Conservation (phyloP, 2,797 vertebrate species). For the Sebastes trivittatus region DNA sequence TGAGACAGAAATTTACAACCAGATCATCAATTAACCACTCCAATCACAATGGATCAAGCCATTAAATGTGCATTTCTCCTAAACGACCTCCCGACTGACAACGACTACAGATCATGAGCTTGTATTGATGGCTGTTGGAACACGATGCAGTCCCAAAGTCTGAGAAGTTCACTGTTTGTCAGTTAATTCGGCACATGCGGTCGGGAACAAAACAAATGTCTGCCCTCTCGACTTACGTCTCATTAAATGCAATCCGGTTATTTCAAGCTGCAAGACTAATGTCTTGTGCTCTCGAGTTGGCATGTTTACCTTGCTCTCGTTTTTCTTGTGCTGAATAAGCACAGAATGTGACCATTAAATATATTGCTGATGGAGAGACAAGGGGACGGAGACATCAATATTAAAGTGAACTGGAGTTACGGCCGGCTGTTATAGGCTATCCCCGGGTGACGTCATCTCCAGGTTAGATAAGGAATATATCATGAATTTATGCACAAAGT, state of each 20-base stretch:
- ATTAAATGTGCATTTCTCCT: slow-evolving; percentile 70
- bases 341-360: slow-evolving; percentile 78
- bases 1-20: slow-evolving; percentile 72
- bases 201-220: slow-evolving; percentile 65
- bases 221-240: slow-evolving; percentile 66
- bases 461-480: slow-evolving; percentile 22
- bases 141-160: slow-evolving; percentile 42
- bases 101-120: slow-evolving; percentile 47
- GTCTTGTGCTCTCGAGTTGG: slow-evolving; percentile 66
- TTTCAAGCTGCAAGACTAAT: slow-evolving; percentile 70
- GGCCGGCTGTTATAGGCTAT: slow-evolving; percentile 40
- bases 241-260: slow-evolving; percentile 69
- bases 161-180: slow-evolving; percentile 60
- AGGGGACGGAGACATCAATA: slow-evolving; percentile 72
- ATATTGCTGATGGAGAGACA: slow-evolving; percentile 81
- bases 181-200: slow-evolving; percentile 57
- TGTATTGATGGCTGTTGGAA: slow-evolving; percentile 52
- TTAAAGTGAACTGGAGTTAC: slow-evolving; percentile 66
- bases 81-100: slow-evolving; percentile 60
- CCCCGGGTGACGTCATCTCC: slow-evolving; percentile 50
- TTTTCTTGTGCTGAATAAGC: slow-evolving; percentile 81
- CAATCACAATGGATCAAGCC: slow-evolving; percentile 79
- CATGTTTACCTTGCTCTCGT: slow-evolving; percentile 78
- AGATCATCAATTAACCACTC: slow-evolving; percentile 80
- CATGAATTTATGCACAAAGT: slow-evolving; percentile 2